Evolutionary conservation across 1,140 invertebrate genomes (phyloP).

Genomic region (Drosophila parvula): DNA sequence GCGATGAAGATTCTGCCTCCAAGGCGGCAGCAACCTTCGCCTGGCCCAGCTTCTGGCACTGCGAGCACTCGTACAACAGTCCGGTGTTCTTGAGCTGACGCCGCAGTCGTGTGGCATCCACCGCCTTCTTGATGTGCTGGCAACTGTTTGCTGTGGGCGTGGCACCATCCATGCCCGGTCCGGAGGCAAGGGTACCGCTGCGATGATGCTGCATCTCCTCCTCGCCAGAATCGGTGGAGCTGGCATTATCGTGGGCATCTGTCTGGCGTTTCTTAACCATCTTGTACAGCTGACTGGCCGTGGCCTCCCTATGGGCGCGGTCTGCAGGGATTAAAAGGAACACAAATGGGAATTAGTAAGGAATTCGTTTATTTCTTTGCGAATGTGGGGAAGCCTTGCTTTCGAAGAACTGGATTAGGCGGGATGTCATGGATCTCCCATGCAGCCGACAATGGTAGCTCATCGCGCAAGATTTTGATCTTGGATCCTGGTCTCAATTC

Average conservation of each 20-base stretch:
- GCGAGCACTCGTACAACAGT: constrained; percentile 86
- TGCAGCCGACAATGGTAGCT: background rate
- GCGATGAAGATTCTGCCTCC: background rate
- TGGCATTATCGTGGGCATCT: constrained; percentile 85
- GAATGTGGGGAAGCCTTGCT: constrained; percentile 18
- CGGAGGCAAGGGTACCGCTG: background rate
- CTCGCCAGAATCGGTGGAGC: constrained; percentile 87
- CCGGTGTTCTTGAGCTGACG: constrained; percentile 86
- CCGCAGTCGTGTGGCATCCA: constrained; percentile 87
- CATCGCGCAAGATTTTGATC: background rate
- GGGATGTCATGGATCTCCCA: constrained; percentile 12
- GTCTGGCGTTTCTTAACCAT: constrained; percentile 87
- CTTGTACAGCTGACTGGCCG: constrained; percentile 15
- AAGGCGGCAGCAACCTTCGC: constrained; percentile 56
- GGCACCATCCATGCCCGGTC: constrained; percentile 45
- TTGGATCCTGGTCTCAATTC: background rate
- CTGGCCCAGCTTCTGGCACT: constrained; percentile 84
- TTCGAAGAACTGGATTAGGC: constrained; percentile 27
- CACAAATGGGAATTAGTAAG: background rate
- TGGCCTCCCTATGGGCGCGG: constrained; percentile 24
- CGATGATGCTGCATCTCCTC: constrained; percentile 78
- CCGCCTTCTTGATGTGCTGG: constrained; percentile 88
- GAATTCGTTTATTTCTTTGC: background rate
- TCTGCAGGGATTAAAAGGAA: background rate
- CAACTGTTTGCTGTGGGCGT: constrained; percentile 85